Conservation (phyloP, 2,797 vertebrate genomes). For the Argentina silus region DNA sequence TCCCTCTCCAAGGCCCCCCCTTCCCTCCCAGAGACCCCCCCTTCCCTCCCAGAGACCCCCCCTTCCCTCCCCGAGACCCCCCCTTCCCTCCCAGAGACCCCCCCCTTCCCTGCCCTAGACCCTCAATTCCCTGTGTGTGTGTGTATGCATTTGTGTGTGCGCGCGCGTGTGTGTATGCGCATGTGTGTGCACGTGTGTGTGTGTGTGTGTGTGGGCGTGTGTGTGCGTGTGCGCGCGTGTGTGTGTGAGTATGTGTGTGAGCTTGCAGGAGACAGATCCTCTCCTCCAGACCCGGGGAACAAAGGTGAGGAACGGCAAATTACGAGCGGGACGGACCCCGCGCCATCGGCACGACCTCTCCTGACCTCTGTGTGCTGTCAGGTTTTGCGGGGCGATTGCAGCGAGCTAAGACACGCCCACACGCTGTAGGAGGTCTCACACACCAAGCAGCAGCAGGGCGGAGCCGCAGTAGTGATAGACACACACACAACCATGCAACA, state of each 20-base stretch:
- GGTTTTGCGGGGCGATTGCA: no score
- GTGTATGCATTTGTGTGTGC: neutral
- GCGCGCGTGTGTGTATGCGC: neutral
- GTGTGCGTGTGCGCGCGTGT: neutral
- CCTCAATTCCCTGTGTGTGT: slow-evolving; percentile 1
- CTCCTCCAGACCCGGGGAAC: slow-evolving; percentile 11
- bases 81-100: slow-evolving; percentile 1
- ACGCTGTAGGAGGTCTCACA: no score
- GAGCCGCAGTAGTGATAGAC: no score
- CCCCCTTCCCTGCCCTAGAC: neutral
- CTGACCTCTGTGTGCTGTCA: slow-evolving; percentile 7
- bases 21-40: no score
- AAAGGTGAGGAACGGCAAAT: slow-evolving; percentile 33
- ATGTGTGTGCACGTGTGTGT: neutral
- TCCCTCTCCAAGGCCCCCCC: slow-evolving; percentile 1
- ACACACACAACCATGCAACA: no score
- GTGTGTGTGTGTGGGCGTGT: neutral
- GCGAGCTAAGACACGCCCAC: no score
- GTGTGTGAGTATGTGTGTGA: neutral
- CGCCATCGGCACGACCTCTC: slow-evolving; percentile 1
- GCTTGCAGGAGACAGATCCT: slow-evolving; percentile 12
- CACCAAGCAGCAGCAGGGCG: no score
- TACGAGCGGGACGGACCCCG: slow-evolving; percentile 15
- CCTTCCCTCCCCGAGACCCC: neutral
- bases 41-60: no score